Conservation (phyloP, 2,888 invertebrate genomes). For the Scelioninae gen. 1 region DNA sequence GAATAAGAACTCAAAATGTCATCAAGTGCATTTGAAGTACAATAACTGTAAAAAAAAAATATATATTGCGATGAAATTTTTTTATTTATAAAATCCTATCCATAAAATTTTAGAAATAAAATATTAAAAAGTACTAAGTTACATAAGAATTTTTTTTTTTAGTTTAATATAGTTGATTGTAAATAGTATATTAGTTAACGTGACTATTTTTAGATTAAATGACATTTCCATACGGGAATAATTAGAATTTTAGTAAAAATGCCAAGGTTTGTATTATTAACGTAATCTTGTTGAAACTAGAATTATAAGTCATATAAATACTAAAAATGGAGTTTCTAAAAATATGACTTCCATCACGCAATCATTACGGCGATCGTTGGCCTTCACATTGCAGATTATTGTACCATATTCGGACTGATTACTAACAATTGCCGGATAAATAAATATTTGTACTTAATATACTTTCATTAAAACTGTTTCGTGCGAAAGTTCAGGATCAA, state of each 20-base stretch:
- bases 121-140: too few relatives aligned
- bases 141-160: too few relatives aligned
- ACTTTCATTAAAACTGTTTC: not conserved
- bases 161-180: too few relatives aligned
- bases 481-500: not conserved
- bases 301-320: conserved; percentile 5
- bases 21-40: too few relatives aligned
- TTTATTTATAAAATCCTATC: too few relatives aligned
- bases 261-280: not conserved
- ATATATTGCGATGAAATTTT: too few relatives aligned
- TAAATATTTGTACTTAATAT: conserved; percentile 18
- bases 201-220: too few relatives aligned
- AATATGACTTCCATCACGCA: conserved; percentile 33
- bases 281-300: conserved; percentile 9
- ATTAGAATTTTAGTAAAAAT: not conserved
- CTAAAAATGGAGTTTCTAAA: conserved; percentile 30
- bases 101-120: too few relatives aligned
- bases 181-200: too few relatives aligned
- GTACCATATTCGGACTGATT: conserved; percentile 23
- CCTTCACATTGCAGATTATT: conserved; percentile 9
- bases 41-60: too few relatives aligned
- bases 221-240: too few relatives aligned
- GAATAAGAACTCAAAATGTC: too few relatives aligned
- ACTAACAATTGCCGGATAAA: not conserved
- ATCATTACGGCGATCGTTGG: conserved; percentile 24